Base-by-base conservation (phyloP, 2,888 invertebrate genomes). In the Cantharis rustica region DNA sequence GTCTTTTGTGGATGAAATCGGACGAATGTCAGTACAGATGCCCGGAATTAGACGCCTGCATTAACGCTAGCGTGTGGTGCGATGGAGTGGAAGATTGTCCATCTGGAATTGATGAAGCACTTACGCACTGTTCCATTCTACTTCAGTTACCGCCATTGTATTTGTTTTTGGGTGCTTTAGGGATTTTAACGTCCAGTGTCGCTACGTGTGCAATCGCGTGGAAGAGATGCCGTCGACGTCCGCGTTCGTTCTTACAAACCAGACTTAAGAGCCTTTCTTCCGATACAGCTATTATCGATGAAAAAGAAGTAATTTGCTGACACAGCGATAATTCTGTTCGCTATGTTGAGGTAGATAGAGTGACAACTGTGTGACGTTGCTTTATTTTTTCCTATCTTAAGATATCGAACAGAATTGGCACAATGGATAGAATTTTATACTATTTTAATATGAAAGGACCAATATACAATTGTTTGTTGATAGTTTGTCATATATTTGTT, bases 301-400 rank as follows among this genome's bases (percentile, higher is more conserved):
- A 95, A 84, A 95, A 95, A 88, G 95, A 95, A 89, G 94, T 95
- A 90, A 95, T 96, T 92, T 95, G 96, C 96, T 96, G 96, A 96
- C 96, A 95, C 92, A 95, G 93, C 94, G 95, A 96, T 92, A 95
- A 95, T 94, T 95, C 96, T 93, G 96, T 95, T 90, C 95, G 95
- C 87, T 96, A 96, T 89, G 95, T 96, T 87, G 96, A 96, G 89
- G 93, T 96, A 84, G 96, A 96, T 88, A 92, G 96, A 80, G 96
- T 96, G 87, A 96, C 96, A 86, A 96, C 96, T 82, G 96, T 96
- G 91, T 96, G 95, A 96, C 92, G 90, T 77, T 79, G 79, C 75
- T 74, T 71, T 71, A 71, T 69, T 66, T 64, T 62, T 61, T 70
- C 70, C 69, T 68, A 76, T 79, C 78, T 81, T 82, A 80, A 82